These are phyloP conservation scores for Tringa solitaria DNA, from an alignment of 2,113 vertebrate genomes.

Conservation along the genomic window DNA sequence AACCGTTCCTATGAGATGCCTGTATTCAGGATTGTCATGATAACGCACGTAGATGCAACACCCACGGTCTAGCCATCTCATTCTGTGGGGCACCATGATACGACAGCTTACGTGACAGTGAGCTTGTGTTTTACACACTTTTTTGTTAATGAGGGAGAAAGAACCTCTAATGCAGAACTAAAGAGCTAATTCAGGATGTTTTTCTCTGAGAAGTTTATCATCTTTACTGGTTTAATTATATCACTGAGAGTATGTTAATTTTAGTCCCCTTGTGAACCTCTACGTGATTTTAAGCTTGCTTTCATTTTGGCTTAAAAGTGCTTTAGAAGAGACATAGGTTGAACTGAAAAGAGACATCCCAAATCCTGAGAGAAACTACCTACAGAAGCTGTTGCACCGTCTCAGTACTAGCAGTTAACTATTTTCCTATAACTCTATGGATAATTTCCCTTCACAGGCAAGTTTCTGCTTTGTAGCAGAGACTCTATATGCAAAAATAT, in stretches of 20 bases:
- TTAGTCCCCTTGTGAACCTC: not conserved
- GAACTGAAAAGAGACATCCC: not conserved
- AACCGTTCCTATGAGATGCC: not conserved
- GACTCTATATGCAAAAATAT: not conserved
- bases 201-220: not conserved
- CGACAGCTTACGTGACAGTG: not conserved
- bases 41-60: accelerated
- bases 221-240: not conserved
- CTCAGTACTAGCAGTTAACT: not conserved
- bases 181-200: not conserved
- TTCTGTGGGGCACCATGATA: not conserved
- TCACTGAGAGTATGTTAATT: not conserved
- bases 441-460: not conserved
- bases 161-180: not conserved
- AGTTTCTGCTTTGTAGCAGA: not conserved
- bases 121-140: not conserved
- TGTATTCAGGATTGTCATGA: not conserved
- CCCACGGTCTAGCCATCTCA: not conserved
- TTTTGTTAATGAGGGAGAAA: not conserved
- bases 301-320: not conserved
- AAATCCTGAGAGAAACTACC: not conserved
- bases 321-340: not conserved
- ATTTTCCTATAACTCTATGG: not conserved
- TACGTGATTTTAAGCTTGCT: not conserved
- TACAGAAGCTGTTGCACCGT: not conserved